Evolutionary conservation across 2,888 invertebrate species (phyloP).

Genomic region (Pasiphila rectangulata): DNA sequence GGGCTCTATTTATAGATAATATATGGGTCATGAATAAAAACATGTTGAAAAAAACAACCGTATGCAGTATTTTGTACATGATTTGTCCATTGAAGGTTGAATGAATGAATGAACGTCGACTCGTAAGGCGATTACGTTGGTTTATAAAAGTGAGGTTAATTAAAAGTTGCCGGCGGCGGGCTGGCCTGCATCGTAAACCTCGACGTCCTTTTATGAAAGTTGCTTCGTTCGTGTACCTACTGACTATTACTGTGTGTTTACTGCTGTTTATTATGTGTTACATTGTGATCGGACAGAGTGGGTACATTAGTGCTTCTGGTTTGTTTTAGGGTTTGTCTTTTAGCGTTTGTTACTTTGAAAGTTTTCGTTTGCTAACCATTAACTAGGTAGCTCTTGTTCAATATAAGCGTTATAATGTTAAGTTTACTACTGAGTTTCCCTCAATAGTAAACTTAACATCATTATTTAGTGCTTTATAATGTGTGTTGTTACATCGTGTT

Average conservation of each 20-base stretch:
- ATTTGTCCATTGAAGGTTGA: conserved; percentile 1
- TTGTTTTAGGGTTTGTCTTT: too few relatives aligned
- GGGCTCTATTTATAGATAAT: background rate
- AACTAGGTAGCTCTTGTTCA: too few relatives aligned
- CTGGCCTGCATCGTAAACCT: conserved; percentile 40
- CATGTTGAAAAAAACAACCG: background rate
- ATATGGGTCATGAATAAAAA: background rate
- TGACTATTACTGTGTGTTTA: background rate
- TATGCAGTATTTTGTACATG: conserved; percentile 1
- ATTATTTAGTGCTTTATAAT: too few relatives aligned
- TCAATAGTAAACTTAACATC: too few relatives aligned
- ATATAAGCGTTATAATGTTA: too few relatives aligned
- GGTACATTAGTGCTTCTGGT: background rate
- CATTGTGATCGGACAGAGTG: conserved; percentile 7
- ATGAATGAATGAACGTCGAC: conserved; percentile 40
- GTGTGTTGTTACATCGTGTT: too few relatives aligned
- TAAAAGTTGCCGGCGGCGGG: conserved; percentile 54
- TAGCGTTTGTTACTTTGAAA: too few relatives aligned
- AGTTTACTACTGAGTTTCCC: too few relatives aligned
- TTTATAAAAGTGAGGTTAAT: conserved; percentile 61
- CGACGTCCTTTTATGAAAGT: conserved; percentile 26
- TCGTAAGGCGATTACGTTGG: conserved; percentile 55
- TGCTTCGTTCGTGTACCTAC: conserved; percentile 4
- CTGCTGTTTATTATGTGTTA: conserved; percentile 6
- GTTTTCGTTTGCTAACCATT: too few relatives aligned